Evolutionary conservation across 2,888 invertebrate species (phyloP).

Genomic region (Hypselothyrea guttata): DNA sequence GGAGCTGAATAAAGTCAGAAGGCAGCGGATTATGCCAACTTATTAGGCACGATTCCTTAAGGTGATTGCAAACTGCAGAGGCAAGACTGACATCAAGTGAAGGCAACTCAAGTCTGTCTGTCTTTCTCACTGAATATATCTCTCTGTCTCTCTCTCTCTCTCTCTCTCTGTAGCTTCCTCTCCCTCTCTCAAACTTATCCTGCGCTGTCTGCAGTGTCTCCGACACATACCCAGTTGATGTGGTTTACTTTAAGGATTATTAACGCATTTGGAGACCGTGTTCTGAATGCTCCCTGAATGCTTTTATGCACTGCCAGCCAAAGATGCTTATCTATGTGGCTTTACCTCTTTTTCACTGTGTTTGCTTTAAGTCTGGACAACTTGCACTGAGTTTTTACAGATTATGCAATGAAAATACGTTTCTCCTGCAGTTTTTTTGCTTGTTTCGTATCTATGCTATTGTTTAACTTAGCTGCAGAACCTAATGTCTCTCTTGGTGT

Average conservation of each 20-base stretch:
- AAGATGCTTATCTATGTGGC: conserved; percentile 16
- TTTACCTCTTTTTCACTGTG: conserved; percentile 11
- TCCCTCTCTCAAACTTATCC: background rate
- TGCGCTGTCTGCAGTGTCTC: conserved; percentile 4
- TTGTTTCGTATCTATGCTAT: too few relatives aligned
- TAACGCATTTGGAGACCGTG: conserved; percentile 45
- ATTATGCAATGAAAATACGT: conserved; percentile 36
- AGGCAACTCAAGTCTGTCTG: conserved; percentile 2
- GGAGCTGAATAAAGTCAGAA: conserved; percentile 10
- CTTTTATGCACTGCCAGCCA: conserved; percentile 18
- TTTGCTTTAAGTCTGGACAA: conserved; percentile 29
- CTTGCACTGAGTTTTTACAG: conserved; percentile 23
- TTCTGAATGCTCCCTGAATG: conserved; percentile 5
- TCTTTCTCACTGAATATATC: too few relatives aligned
- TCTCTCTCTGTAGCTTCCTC: background rate
- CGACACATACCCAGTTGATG: conserved; percentile 51
- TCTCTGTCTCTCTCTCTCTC: background rate
- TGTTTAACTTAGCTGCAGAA: too few relatives aligned
- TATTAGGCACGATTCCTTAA: conserved; percentile 28
- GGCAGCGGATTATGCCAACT: conserved; percentile 34
- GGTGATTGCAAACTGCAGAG: conserved; percentile 12
- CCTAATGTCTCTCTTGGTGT: too few relatives aligned
- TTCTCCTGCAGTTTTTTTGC: conserved; percentile 1
- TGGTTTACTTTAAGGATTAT: conserved; percentile 61
- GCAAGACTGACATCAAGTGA: conserved; percentile 37